Evolutionary conservation across 2,113 vertebrate genomes (phyloP).

Genomic region (Pogona vitticeps): DNA sequence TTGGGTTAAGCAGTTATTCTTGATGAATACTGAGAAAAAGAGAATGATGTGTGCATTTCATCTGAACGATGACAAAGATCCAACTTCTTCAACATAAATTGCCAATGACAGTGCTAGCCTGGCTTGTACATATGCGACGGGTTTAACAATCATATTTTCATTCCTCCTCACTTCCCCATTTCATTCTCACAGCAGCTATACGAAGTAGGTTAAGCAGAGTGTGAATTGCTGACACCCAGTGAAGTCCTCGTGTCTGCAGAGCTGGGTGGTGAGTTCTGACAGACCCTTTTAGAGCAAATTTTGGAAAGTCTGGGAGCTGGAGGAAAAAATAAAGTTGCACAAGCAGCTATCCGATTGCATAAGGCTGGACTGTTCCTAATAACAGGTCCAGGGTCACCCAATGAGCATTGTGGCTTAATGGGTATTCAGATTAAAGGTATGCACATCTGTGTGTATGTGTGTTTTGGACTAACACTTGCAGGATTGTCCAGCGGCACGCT

Average conservation of each 20-base stretch:
- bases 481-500: too few species aligned
- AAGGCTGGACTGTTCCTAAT: neutral
- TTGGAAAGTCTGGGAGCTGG: neutral
- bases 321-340: neutral
- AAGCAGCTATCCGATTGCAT: neutral
- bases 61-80: neutral
- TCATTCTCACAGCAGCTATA: neutral
- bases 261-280: neutral
- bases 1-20: neutral
- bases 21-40: neutral
- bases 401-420: neutral
- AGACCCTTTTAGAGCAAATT: neutral
- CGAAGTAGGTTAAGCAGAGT: neutral
- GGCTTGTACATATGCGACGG: too few species aligned
- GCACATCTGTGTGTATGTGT: too few species aligned
- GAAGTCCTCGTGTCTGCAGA: neutral
- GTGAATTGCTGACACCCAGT: neutral
- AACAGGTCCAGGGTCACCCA: neutral
- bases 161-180: neutral
- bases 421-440: neutral
- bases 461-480: too few species aligned
- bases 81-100: neutral
- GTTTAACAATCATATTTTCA: neutral
- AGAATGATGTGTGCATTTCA: neutral
- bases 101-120: too few species aligned